Percentiles rank a stretch among this genome's conserved stretches.
Conservation (phyloP, 2,888 invertebrate genomes). For the Rhogogaster chlorosoma region DNA sequence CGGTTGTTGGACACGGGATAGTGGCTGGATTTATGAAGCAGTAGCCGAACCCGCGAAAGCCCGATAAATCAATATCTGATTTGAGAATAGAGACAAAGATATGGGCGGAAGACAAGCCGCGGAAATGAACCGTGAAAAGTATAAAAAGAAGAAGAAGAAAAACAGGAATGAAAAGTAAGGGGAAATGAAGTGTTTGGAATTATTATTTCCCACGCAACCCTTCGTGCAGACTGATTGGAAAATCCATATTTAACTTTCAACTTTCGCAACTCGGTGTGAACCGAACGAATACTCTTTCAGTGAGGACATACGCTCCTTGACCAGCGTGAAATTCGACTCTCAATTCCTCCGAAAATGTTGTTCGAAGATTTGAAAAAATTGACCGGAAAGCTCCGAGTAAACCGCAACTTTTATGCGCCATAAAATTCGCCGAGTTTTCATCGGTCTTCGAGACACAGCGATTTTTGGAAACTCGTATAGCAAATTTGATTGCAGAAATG, state of each 20-base stretch:
- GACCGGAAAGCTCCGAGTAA: neutral
- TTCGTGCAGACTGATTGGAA: slow-evolving; percentile 38
- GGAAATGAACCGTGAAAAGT: slow-evolving; percentile 43
- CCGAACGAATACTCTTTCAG: neutral
- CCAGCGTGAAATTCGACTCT: neutral
- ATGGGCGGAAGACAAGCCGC: slow-evolving; percentile 20
- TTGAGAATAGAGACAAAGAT: slow-evolving; percentile 32
- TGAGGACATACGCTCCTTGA: neutral
- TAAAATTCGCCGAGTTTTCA: neutral
- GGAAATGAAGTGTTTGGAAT: slow-evolving; percentile 32
- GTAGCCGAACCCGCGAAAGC: neutral
- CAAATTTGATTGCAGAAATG: neutral
- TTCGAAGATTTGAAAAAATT: neutral
- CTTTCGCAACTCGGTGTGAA: neutral
- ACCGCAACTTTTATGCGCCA: neutral
- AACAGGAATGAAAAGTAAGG: neutral
- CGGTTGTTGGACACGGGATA: neutral
- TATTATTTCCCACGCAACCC: slow-evolving; percentile 48
- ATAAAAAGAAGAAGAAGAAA: neutral
- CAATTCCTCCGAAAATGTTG: neutral
- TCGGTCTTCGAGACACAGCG: neutral
- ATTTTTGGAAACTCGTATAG: neutral
- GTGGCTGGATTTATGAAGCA: neutral
- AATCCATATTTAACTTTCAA: slow-evolving; percentile 43
- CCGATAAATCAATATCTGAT: slow-evolving; percentile 44